phyloP scores from a whole-genome alignment of 2,113 vertebrate species.

The Trinectes maculatus region DNA sequence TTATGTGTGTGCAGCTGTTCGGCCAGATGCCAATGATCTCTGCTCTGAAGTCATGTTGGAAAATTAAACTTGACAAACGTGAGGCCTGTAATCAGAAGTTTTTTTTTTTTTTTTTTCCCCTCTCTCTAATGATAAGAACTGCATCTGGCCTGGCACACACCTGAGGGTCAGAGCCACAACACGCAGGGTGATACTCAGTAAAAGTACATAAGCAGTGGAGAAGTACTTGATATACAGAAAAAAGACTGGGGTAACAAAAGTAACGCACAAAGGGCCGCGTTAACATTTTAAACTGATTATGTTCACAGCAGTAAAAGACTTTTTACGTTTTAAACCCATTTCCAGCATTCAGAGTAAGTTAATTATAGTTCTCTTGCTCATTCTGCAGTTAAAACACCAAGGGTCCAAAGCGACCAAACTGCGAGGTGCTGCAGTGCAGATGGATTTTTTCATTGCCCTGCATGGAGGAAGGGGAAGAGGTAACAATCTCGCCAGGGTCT shows the following conservation, averaged over 20 bases:
- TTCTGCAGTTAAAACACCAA: slow-evolving; percentile 50
- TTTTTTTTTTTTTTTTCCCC: too few relatives aligned
- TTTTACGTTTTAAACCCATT: slow-evolving; percentile 28
- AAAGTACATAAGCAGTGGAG: background rate
- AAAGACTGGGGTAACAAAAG: too few relatives aligned
- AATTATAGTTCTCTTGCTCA: slow-evolving; percentile 38
- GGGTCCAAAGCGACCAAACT: slow-evolving; percentile 64
- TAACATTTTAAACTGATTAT: slow-evolving; percentile 9
- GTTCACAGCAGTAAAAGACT: background rate
- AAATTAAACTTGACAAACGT: slow-evolving; percentile 76
- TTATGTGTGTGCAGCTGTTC: slow-evolving; percentile 79
- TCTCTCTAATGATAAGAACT: slow-evolving; percentile 44
- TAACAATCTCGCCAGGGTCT: slow-evolving; percentile 60
- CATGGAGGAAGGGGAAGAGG: slow-evolving; percentile 65
- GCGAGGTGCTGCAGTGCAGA: slow-evolving; percentile 77
- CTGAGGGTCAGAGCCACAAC: slow-evolving; percentile 19
- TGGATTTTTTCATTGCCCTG: slow-evolving; percentile 76
- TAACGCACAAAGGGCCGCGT: background rate
- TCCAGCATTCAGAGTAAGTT: slow-evolving; percentile 44
- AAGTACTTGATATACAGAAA: background rate
- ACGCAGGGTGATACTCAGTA: background rate
- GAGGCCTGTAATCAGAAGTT: slow-evolving; percentile 56
- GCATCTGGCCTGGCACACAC: slow-evolving; percentile 52
- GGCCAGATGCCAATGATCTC: slow-evolving; percentile 77
- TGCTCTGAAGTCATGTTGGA: slow-evolving; percentile 69